Evolutionary conservation across 2,888 invertebrate genomes (phyloP), one percentile per base, ranked within the genome.

Genomic region (Melieria picta): DNA sequence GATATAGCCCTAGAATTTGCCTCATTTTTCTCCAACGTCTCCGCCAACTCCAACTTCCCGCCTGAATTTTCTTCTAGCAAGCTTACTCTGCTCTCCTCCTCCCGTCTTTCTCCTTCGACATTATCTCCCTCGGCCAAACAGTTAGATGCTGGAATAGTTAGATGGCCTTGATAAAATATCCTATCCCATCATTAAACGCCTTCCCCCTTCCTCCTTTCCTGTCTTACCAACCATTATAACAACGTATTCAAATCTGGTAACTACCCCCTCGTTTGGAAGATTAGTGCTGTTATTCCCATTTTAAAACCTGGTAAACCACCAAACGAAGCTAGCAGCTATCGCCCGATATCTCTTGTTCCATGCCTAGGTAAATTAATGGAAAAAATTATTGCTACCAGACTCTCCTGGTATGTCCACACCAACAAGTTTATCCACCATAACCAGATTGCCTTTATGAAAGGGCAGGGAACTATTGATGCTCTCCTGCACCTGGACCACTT

Each of bases 111-210:
- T 16, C 16, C 16, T 16, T 16, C 16, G 16, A 1, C 16, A 16
- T 1, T 16, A 16, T 16, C 16, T 16, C 16, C 16, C 16, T 16
- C 16, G 16, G 16, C 16, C 16, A 16, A 16, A 16, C 16, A 16
- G 16, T 16, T 16, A 16, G 16, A 16, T 16, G 16, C 16, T 16
- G 16, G 1, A 16, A 16, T 1, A 61, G 16, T 46, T 45, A 13
- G 4, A 45, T 61, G 61, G 61, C 4, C 11, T 47, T 7, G 61
- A 60, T n/a, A 61, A 46, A 46, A n/a, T 61, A 5, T 61, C 61
- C 46, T 61, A 61, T 43, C 45, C 46, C 61, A 61, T 61, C 11
- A 61, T 61, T 30, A 61, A 46, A 61, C 11, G 47, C 61, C 61
- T 45, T 6, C 43, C 61, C 9, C 61, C 11, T 6, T 43, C 43